phyloP scores from a whole-genome alignment of 2,113 vertebrate species.

The Piprites chloris region DNA sequence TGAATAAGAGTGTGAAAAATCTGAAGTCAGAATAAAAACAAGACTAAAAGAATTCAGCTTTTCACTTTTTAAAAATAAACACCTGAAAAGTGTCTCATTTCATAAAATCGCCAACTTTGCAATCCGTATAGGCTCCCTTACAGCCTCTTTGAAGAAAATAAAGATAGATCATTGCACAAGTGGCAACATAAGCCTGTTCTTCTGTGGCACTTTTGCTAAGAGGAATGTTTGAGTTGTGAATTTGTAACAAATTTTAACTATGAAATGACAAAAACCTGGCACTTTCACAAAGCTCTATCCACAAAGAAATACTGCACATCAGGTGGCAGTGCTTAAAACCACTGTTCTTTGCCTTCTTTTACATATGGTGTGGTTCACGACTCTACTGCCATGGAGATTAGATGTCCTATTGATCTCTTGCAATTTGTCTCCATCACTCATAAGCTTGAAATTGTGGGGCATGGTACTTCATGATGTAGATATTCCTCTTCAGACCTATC shows the following conservation, averaged over 20 bases:
- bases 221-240: background rate
- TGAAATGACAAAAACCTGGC: background rate
- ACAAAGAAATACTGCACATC: background rate
- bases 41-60: background rate
- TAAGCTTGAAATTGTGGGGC: background rate
- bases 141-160: background rate
- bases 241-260: background rate
- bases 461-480: background rate
- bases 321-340: background rate
- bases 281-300: background rate
- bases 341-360: background rate
- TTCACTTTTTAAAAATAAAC: background rate
- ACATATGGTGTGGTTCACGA: rapidly evolving
- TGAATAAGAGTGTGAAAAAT: background rate
- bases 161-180: background rate
- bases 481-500: background rate
- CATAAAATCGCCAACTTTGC: background rate
- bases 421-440: background rate
- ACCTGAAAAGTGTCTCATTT: background rate
- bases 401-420: background rate
- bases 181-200: background rate
- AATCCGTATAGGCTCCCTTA: background rate
- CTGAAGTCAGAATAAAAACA: background rate
- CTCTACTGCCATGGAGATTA: background rate
- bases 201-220: background rate